Evolutionary conservation across 2,113 vertebrate species (phyloP).

Genomic region (Cololabis saira): DNA sequence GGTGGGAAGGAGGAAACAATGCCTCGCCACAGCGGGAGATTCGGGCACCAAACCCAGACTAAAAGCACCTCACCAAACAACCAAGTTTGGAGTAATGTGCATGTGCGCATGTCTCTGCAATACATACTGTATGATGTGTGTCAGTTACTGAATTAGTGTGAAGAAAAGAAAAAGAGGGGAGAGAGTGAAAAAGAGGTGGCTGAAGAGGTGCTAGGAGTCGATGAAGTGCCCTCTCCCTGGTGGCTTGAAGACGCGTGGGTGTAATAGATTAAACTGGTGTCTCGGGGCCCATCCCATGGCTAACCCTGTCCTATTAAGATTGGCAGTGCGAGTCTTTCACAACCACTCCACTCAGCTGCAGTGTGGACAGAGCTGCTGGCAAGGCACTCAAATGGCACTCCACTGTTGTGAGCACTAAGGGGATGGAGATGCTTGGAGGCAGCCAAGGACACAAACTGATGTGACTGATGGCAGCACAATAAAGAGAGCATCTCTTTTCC

Average conservation of each 20-base stretch:
- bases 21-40: slow-evolving; percentile 57
- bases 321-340: slow-evolving; percentile 62
- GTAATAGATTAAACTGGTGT: slow-evolving; percentile 72
- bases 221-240: slow-evolving; percentile 53
- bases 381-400: slow-evolving; percentile 56
- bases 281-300: slow-evolving; percentile 64
- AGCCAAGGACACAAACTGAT: slow-evolving; percentile 70
- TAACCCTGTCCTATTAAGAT: slow-evolving; percentile 66
- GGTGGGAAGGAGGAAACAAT: slow-evolving; percentile 54
- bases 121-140: slow-evolving; percentile 20
- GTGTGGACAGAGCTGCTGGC: slow-evolving; percentile 62
- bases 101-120: background rate
- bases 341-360: slow-evolving; percentile 54
- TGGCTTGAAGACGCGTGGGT: slow-evolving; percentile 60
- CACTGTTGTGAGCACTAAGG: slow-evolving; percentile 45
- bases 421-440: slow-evolving; percentile 55
- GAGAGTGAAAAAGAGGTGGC: slow-evolving; percentile 39
- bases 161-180: background rate
- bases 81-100: slow-evolving; percentile 23
- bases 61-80: slow-evolving; percentile 51
- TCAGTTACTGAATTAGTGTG: slow-evolving; percentile 4
- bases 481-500: slow-evolving; percentile 66
- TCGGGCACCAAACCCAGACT: slow-evolving; percentile 29
- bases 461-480: slow-evolving; percentile 77
- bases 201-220: slow-evolving; percentile 39